Base-by-base conservation (phyloP, 1,140 invertebrate genomes). In the Matsumurasca onukii region DNA sequence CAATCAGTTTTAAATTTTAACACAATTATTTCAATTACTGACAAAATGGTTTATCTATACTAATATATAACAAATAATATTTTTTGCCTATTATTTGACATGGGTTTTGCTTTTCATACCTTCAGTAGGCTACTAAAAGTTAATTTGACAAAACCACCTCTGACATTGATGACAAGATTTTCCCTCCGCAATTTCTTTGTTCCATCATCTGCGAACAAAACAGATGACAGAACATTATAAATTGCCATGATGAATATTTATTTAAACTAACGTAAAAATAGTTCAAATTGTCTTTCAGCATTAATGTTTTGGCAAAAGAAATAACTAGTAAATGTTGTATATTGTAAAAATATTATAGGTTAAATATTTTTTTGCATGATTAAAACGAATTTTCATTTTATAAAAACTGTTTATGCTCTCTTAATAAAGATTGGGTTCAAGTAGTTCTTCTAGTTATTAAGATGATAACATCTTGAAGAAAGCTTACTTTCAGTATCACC, bases 191-290 rank as follows among this genome's bases (percentile, higher is more conserved):
- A 65, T 45, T 63, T 5, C 31, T 3, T 63, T 63, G 61, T 24
- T 25, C 45, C 45, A 48, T 65, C 62, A 65, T 65, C 62, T 65
- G 62, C 48, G 62, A 39, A 65, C 62, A 65, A 45, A 65, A 65
- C 62, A 65, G 62, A 65, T 65, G 62, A 65, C 62, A 31, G 39
- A 65, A 63, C 45, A 65, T 65, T 65, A 65, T 25, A 65, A 65
- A 63, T 39, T 39, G 17, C 17, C 17, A 39, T 39, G 17, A 39
- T 17, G 17, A 39, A 39, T 17, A 39, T 17, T 9, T 9, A 39
- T 9, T 39, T 39, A 39, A 39, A 39, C 5, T 39, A 5, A 39
- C 5, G 5, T 17, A 9, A 39, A 39, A 9, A 39, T 17, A 5
- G 5, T 39, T 9, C 17, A 17, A 17, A 39, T 39, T 39, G 5